Base-by-base conservation (phyloP, 2,888 invertebrate genomes). In the Salticus scenicus region DNA sequence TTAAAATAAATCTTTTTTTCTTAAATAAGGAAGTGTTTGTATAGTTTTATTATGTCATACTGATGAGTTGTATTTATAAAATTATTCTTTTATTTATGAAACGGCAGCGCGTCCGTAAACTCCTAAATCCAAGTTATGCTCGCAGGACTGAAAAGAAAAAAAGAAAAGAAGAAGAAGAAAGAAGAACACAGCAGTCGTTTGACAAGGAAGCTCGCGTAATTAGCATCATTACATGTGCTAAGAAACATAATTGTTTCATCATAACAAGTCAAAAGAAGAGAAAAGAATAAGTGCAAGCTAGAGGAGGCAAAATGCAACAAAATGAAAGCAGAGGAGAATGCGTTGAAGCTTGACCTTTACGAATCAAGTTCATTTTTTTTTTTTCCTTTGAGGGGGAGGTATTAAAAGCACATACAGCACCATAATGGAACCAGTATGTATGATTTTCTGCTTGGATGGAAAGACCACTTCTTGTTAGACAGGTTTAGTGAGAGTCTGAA, bases 371-470 rank as follows among this genome's bases (percentile, higher is more conserved):
- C 77, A 27, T 66, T 76, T 77, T 76, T 71, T 42, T 74, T 47
- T 24, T 71, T 72, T 70, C 17, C 41, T 20, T 28, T 33, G 20
- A 12, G 33, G 73, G 24, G 69, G 33, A 27, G 20, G n/a, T 57
- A 78, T 71, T 37, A 7, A 37, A 51, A 71, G 63, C 57, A 51
- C 51, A 74, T 75, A 51, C 47, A 37, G 57, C 64, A 57, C 37
- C 20, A 64, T 75, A 20, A 83, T 72, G 66, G 76, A 76, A 72
- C 64, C 51, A 76, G 41, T 76, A 66, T 72, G 72, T 42, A 66
- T 83, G 67, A 77, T 83, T 83, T 83, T 83, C 83, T 83, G 83
- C 83, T 77, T 72, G 83, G 77, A 31, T 83, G 77, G 83, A 31
- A 14, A 4, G 12, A 71, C 41, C 51, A 67, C 37, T 71, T 64